Evolutionary conservation across 1,140 invertebrate species (phyloP), one percentile per base, ranked within the genome.

Genomic region (Brachionus rubens): DNA sequence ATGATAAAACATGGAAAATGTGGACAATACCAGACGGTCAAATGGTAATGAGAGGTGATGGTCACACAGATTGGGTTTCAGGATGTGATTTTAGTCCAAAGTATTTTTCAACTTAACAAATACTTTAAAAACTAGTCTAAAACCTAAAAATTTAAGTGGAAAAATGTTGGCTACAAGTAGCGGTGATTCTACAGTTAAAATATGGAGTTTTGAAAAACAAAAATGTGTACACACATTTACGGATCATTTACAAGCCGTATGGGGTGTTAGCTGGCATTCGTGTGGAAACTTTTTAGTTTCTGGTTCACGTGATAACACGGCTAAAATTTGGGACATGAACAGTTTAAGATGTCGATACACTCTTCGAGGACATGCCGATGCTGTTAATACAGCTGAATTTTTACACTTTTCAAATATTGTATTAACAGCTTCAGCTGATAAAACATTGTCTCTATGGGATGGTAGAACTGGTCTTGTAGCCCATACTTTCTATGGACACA

Each of bases 21-120:
- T 85, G 83, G 83, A 79, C 82, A 0, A 79, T 84, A 21, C 82
- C 83, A 6, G 80, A 80, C 77, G 82, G 82, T 28, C 82, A 85
- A 48, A 80, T 84, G 72, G 82, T 84, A 10, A 82, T 84, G 81
- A 83, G 82, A 75, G 83, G 83, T 24, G 81, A 83, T 77, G 84
- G 84, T n/a, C 84, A 85, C 76, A 81, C 83, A 43, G 82, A 85
- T 78, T 85, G 84, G 84, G 82, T 85, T 6, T 83, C 83, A 21
- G 79, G 79, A 41, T 84, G 83, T 79, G 82, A 83, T 56, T 85
- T 85, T 80, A 82, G 85, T 79, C 82, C 82, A 19, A 65, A 43
- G 78, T 78, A 82, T 83, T 19, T 19, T 16, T 68, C 5, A 48
- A 9, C 1, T 47, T n/a, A n/a, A n/a, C n/a, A n/a, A n/a, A n/a